Evolutionary conservation across 2,888 invertebrate genomes (phyloP).

Genomic region (Deilephila porcellus): DNA sequence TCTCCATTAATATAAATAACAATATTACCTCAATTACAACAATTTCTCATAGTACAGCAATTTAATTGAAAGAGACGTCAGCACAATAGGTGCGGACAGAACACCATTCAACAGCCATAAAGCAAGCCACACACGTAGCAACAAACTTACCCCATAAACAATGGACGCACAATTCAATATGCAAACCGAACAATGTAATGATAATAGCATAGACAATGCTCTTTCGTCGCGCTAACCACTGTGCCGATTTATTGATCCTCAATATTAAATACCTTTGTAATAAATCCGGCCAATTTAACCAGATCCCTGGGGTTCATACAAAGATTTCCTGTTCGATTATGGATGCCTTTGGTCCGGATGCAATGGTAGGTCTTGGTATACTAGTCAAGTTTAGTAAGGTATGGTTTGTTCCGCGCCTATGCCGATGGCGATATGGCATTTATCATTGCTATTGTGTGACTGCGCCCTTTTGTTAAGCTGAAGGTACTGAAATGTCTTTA

Average conservation of each 20-base stretch:
- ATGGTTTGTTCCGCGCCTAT: slow-evolving; percentile 63
- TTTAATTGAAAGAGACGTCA: slow-evolving; percentile 31
- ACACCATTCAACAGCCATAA: slow-evolving; percentile 29
- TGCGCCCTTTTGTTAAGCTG: slow-evolving; percentile 61
- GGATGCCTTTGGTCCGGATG: slow-evolving; percentile 39
- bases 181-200: slow-evolving; percentile 81
- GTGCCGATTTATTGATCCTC: slow-evolving; percentile 79
- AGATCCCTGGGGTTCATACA: slow-evolving; percentile 55
- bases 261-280: slow-evolving; percentile 75
- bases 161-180: slow-evolving; percentile 83
- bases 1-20: background rate
- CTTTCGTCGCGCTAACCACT: slow-evolving; percentile 82
- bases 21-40: background rate
- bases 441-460: slow-evolving; percentile 73
- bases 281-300: slow-evolving; percentile 59
- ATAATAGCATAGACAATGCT: slow-evolving; percentile 78
- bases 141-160: slow-evolving; percentile 66
- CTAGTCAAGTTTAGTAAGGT: slow-evolving; percentile 53
- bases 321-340: slow-evolving; percentile 38
- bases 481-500: slow-evolving; percentile 59
- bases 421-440: slow-evolving; percentile 74
- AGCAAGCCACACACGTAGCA: slow-evolving; percentile 76
- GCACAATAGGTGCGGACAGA: slow-evolving; percentile 34
- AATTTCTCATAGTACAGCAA: background rate
- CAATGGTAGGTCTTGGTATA: slow-evolving; percentile 50